Conservation (phyloP, 2,113 vertebrate species). For the Dasyurus viverrinus region DNA sequence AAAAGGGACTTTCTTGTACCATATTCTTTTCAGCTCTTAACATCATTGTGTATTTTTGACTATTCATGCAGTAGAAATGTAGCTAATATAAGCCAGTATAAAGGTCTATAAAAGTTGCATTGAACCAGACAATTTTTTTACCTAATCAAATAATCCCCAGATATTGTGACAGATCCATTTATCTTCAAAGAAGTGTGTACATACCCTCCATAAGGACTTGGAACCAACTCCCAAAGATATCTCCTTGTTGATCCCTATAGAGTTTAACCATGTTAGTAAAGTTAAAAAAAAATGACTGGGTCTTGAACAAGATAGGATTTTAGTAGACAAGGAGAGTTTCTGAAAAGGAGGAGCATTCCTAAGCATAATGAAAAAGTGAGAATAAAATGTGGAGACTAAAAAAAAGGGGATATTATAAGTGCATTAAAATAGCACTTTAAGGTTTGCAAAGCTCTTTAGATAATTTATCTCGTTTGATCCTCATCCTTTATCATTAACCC, state of each 20-base stretch:
- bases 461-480: neutral
- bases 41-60: slow-evolving; percentile 20
- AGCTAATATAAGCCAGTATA: neutral
- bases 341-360: neutral
- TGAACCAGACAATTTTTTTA: neutral
- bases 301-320: neutral
- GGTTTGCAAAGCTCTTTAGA: neutral
- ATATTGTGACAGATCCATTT: neutral
- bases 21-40: slow-evolving; percentile 65
- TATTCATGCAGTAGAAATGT: slow-evolving; percentile 58
- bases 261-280: neutral
- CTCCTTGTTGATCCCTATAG: too few species aligned
- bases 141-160: neutral
- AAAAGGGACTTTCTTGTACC: slow-evolving; percentile 71
- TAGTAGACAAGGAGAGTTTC: neutral
- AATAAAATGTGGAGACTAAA: neutral
- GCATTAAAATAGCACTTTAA: neutral
- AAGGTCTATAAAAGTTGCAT: neutral
- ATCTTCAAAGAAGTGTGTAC: neutral
- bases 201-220: neutral
- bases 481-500: neutral
- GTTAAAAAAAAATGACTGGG: too few species aligned
- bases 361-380: neutral
- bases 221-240: neutral
- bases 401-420: neutral